Evolutionary conservation across 1,140 invertebrate species (phyloP), one percentile per base, ranked within the genome.

Genomic region (Drosophila asahinai): DNA sequence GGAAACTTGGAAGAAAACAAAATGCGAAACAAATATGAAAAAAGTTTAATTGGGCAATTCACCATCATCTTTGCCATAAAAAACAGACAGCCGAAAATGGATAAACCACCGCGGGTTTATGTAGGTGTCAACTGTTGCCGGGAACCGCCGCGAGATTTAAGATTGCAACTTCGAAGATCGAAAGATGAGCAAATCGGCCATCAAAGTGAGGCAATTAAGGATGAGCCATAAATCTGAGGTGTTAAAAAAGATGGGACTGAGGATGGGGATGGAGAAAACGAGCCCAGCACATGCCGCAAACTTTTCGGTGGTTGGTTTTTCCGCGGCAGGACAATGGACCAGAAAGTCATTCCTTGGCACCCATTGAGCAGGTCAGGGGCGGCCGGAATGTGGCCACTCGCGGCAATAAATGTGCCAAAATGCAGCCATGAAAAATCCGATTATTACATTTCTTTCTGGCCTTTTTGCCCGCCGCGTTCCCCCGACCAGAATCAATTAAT

Each of bases 21-120:
- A 59, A 62, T 61, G 57, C 30, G 67, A 73, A 81, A 84, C 78
- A 84, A 70, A 81, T 65, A 89, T 78, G 74, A 81, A 81, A 75
- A 84, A 90, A 90, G 86, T 90, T 90, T 71, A 90, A 90, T 90
- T 90, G 86, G 71, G 58, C 76, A 74, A 77, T 90, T 86, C 54
- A 51, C 48, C 68, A 90, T 91, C 82, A 91, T 86, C 86, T 90
- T 91, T 17, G 81, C 52, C 64, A 82, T 90, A 89, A 89, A 82
- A 76, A 81, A 54, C 33, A 27, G 47, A 27, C 58, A 61, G 25
- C 25, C 64, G 17, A 33, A 80, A 87, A 77, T 83, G 62, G 60
- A 59, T 47, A 25, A 36, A 6, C 43, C 33, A 9, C 9, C 14
- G 8, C 22, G 27, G 60, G 64, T 84, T 89, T 77, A 89, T 90